A percentile compares a stretch with the other conserved stretches of the same genome.
Conservation (phyloP, 2,113 vertebrate species). For the Condylura cristata region DNA sequence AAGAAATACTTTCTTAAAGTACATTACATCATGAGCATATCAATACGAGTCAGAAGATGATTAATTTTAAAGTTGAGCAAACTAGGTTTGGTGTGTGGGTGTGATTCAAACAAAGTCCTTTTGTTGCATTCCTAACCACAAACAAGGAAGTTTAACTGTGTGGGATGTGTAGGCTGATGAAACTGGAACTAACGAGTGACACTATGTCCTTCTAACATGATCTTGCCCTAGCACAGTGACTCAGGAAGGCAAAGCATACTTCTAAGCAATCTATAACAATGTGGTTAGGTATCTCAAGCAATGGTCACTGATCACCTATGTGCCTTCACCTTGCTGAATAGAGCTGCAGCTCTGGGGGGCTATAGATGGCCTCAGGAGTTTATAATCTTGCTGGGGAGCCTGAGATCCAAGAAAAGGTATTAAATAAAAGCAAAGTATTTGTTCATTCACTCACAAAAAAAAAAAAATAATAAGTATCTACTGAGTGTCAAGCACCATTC, state of each 20-base stretch:
- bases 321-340: background rate
- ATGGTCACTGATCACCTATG: background rate
- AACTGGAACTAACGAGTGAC: slow-evolving; percentile 54
- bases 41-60: slow-evolving; percentile 43
- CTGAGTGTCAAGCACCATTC: background rate
- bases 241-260: slow-evolving; percentile 53
- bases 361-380: background rate
- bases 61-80: slow-evolving; percentile 65
- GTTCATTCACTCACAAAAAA: background rate
- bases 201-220: slow-evolving; percentile 24
- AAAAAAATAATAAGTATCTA: background rate
- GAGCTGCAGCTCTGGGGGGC: background rate
- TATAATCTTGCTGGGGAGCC: background rate
- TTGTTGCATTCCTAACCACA: slow-evolving; percentile 67
- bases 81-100: slow-evolving; percentile 20
- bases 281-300: background rate
- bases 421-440: background rate
- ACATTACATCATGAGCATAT: slow-evolving; percentile 35
- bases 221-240: background rate
- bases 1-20: slow-evolving; percentile 10
- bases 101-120: slow-evolving; percentile 67
- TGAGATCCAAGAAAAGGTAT: background rate
- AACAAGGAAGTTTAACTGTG: slow-evolving; percentile 58
- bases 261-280: slow-evolving; percentile 10
- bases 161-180: slow-evolving; percentile 41